Percentiles rank a stretch among this genome's conserved stretches.
Evolutionary conservation across 2,888 invertebrate genomes (phyloP).

Genomic region (Netelia virgata): DNA sequence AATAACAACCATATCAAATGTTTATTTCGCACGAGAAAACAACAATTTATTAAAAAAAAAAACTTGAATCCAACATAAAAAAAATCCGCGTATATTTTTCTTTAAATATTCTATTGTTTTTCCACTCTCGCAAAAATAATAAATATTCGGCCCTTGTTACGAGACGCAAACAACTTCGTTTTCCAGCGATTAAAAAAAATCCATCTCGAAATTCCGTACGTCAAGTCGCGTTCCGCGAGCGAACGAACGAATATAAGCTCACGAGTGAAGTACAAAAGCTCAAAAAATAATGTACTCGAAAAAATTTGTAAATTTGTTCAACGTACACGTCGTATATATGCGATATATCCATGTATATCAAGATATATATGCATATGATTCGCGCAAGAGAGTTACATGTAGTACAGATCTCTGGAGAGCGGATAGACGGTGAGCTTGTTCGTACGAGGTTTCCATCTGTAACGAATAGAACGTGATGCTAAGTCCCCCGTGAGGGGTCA

Average conservation of each 20-base stretch:
- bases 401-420: constrained; percentile 56
- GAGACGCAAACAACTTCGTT: no score
- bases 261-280: not conserved
- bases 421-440: constrained; percentile 37
- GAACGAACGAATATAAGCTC: not conserved
- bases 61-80: no score
- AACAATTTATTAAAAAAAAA: no score
- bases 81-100: no score
- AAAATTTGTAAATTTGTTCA: not conserved
- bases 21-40: no score
- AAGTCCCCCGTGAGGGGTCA: constrained; percentile 26
- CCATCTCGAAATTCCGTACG: no score
- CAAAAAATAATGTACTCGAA: not conserved
- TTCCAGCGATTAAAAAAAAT: no score
- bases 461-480: constrained; percentile 61
- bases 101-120: no score
- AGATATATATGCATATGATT: constrained; percentile 14
- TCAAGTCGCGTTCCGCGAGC: no score
- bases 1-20: no score
- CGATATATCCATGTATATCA: not conserved
- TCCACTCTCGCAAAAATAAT: no score
- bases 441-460: constrained; percentile 59
- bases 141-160: no score
- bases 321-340: not conserved
- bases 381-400: constrained; percentile 29